Evolutionary conservation across 2,797 vertebrate genomes (phyloP).

Genomic region (Ceryle rudis): DNA sequence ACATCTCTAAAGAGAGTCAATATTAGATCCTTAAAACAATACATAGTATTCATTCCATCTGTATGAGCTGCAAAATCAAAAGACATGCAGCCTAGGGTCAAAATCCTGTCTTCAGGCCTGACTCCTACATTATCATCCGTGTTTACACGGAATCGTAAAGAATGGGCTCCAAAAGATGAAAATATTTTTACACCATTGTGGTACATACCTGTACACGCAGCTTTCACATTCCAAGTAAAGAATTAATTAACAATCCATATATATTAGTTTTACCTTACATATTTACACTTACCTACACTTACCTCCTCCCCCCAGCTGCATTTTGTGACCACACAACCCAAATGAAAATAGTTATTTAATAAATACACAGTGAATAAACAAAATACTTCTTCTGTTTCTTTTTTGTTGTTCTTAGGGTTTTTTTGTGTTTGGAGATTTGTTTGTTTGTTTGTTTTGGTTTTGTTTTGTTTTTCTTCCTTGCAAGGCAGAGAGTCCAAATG

Average conservation of each 20-base stretch:
- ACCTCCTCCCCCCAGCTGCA: background rate
- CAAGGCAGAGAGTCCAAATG: conserved; percentile 19
- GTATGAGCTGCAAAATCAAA: conserved; percentile 66
- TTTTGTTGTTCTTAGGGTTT: background rate
- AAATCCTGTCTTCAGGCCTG: conserved; percentile 24
- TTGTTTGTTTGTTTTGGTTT: background rate
- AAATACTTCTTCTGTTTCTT: conserved; percentile 27
- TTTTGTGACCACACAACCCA: background rate
- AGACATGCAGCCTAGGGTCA: conserved; percentile 46
- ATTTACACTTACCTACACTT: conserved; percentile 57
- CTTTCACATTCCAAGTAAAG: conserved; percentile 65
- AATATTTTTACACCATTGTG: conserved; percentile 47
- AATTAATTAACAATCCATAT: conserved; percentile 50
- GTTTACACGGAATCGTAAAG: background rate
- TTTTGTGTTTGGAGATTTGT: background rate
- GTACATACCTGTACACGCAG: conserved; percentile 8
- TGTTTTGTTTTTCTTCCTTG: background rate
- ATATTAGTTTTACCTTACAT: conserved; percentile 63
- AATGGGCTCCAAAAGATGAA: conserved; percentile 8
- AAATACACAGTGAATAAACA: conserved; percentile 43
- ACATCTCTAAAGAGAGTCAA: conserved; percentile 38
- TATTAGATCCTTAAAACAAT: conserved; percentile 63
- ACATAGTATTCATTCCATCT: conserved; percentile 79
- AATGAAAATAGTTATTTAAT: conserved; percentile 23
- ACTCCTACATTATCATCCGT: conserved; percentile 18